Conservation (phyloP, 2,113 vertebrate genomes). For the Cinclus mexicanus region DNA sequence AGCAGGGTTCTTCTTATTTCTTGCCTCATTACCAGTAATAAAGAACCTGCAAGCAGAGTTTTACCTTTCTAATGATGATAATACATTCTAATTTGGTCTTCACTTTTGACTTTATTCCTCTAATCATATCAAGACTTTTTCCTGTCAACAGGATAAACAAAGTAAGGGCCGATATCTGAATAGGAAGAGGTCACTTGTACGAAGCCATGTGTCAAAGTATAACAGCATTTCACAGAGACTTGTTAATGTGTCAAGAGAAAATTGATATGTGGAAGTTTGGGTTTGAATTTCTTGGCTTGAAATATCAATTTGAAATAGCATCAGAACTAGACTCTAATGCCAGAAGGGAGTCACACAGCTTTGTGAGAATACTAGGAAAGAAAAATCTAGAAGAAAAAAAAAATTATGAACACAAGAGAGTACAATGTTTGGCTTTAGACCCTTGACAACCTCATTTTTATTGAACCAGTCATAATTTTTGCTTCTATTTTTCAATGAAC, state of each 20-base stretch:
- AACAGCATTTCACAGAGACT: conserved; percentile 9
- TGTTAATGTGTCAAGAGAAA: conserved; percentile 31
- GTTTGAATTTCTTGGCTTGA: conserved; percentile 1
- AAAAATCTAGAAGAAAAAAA: conserved; percentile 1
- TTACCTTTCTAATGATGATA: conserved; percentile 14
- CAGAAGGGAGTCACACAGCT: neutral
- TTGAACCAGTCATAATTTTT: neutral
- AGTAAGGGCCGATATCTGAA: neutral
- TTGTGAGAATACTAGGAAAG: neutral
- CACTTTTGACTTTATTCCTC: neutral
- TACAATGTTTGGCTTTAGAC: neutral
- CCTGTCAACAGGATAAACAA: neutral
- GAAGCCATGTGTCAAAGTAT: neutral
- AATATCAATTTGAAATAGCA: neutral
- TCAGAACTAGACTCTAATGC: neutral
- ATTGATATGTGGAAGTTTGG: neutral
- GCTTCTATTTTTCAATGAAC: neutral
- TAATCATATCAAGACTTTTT: neutral
- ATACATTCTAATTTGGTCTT: conserved; percentile 21
- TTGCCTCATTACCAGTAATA: conserved; percentile 35
- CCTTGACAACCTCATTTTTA: neutral
- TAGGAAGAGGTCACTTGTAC: neutral
- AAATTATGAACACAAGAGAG: neutral
- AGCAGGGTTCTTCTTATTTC: neutral
- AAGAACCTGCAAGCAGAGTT: conserved; percentile 11